A percentile compares a stretch with the other conserved stretches of the same genome.
Conservation (phyloP, 2,113 vertebrate genomes). For the Candoia aspera region DNA sequence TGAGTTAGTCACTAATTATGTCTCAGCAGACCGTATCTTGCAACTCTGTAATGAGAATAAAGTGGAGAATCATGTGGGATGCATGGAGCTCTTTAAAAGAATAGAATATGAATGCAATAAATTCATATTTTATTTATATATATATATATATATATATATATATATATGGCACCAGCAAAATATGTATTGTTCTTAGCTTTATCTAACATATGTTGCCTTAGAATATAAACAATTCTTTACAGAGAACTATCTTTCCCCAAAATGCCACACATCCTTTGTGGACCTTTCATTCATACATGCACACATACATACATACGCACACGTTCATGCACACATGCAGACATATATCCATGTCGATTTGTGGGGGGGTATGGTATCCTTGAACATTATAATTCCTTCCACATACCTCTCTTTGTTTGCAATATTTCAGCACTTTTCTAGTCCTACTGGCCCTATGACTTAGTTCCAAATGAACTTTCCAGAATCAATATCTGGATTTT, state of each 20-base stretch:
- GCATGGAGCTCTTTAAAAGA: not conserved
- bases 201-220: slow-evolving; percentile 21
- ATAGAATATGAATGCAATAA: not conserved
- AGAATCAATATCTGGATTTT: not conserved
- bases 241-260: slow-evolving; percentile 1
- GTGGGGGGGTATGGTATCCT: not conserved
- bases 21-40: not conserved
- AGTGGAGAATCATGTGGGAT: not conserved
- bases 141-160: no score
- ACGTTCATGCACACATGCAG: not conserved
- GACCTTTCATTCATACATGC: not conserved
- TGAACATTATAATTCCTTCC: not conserved
- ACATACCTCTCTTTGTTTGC: not conserved
- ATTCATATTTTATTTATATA: no score
- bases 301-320: not conserved
- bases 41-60: not conserved
- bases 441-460: not conserved
- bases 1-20: not conserved
- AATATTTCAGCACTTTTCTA: not conserved
- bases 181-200: slow-evolving; percentile 17
- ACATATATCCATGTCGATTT: not conserved
- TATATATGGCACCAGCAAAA: not conserved
- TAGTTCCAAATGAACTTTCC: not conserved
- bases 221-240: slow-evolving; percentile 44
- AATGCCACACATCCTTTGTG: not conserved